These are phyloP conservation scores for Bergia puertoricense DNA, from an alignment of 92 coral and sea anemone genomes.

Conservation along the genomic window DNA sequence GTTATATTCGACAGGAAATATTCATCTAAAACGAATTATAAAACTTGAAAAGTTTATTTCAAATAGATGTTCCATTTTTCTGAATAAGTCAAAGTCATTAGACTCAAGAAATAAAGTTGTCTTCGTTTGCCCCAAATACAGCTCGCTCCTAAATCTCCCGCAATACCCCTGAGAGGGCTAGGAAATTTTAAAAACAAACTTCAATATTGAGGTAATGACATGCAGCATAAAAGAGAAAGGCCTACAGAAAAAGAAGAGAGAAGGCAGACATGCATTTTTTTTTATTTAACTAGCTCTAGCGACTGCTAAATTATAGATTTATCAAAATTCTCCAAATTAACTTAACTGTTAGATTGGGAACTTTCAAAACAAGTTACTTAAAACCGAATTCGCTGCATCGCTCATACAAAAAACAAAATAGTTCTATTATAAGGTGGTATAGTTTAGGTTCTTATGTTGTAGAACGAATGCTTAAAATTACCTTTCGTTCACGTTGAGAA, in stretches of 20 bases:
- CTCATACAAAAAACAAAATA: background rate
- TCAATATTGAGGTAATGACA: too few species aligned
- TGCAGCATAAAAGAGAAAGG: too few species aligned
- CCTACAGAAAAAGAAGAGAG: background rate
- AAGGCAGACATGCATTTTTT: too few species aligned
- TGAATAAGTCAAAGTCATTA: background rate
- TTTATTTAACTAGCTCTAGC: too few species aligned
- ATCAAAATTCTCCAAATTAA: too few species aligned
- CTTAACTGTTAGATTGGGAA: too few species aligned
- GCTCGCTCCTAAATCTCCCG: background rate
- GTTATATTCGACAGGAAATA: too few species aligned
- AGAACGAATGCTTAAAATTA: background rate
- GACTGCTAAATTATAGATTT: too few species aligned
- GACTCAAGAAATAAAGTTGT: too few species aligned
- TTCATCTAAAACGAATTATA: too few species aligned
- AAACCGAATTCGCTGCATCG: background rate
- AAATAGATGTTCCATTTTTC: background rate
- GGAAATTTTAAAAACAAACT: background rate
- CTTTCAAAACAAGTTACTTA: too few species aligned
- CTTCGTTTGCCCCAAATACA: background rate
- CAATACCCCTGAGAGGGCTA: background rate
- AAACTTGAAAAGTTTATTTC: background rate
- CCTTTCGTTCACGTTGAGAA: slow-evolving; percentile 45
- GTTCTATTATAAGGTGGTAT: background rate
- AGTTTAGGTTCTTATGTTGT: background rate